Conservation (phyloP, 2,113 vertebrate genomes). For the Edolisoma coerulescens region DNA sequence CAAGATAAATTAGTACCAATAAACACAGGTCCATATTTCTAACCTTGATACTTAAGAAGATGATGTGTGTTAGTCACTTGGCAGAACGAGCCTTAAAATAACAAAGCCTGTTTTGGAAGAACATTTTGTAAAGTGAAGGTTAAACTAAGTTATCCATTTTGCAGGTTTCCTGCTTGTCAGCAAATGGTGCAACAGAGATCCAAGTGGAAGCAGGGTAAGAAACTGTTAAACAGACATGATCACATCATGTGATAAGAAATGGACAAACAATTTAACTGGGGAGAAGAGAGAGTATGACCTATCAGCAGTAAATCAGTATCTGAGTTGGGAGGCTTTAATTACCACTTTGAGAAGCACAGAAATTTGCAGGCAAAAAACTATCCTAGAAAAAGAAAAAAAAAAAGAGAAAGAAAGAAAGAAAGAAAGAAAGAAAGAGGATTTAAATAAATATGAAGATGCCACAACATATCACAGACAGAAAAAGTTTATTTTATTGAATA, state of each 20-base stretch:
- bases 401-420: too few species aligned
- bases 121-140: not conserved
- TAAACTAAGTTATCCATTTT: not conserved
- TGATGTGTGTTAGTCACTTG: not conserved
- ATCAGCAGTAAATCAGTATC: not conserved
- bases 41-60: not conserved
- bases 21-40: not conserved
- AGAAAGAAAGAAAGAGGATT: accelerated
- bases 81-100: not conserved
- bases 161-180: not conserved
- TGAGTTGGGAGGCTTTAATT: not conserved
- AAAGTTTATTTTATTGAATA: not conserved
- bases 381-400: not conserved
- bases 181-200: not conserved
- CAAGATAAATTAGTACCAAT: not conserved
- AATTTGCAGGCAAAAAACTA: not conserved
- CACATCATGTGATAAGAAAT: not conserved
- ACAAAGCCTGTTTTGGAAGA: not conserved
- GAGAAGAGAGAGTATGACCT: not conserved
- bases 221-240: not conserved
- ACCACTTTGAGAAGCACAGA: not conserved
- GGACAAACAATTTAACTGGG: not conserved
- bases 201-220: not conserved
- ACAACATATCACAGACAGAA: not conserved
- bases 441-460: not conserved